phyloP scores from a whole-genome alignment of 2,113 vertebrate species.

The Clarias macrocephalus region DNA sequence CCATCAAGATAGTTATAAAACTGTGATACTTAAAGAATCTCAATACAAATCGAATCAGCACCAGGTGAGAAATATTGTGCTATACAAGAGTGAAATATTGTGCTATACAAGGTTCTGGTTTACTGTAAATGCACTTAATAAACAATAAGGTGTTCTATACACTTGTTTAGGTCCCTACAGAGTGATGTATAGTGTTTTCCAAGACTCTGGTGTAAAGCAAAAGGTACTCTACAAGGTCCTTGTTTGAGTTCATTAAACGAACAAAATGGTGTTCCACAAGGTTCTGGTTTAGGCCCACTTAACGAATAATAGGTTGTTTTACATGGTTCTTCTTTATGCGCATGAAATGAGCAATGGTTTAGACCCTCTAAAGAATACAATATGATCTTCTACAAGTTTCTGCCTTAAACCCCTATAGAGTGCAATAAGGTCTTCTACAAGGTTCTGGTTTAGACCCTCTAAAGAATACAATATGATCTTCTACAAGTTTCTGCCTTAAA shows the following conservation, averaged over 20 bases:
- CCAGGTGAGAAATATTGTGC: too few species aligned
- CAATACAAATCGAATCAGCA: too few species aligned
- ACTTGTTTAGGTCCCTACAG: too few species aligned
- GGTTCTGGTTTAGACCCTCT: neutral
- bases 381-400: neutral
- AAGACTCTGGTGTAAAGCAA: neutral
- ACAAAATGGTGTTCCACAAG: neutral
- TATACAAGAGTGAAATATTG: too few species aligned
- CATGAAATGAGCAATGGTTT: neutral
- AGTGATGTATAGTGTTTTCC: neutral
- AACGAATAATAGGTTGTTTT: neutral
- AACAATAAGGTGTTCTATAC: too few species aligned
- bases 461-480: neutral
- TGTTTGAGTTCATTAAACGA: neutral
- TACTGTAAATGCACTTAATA: too few species aligned
- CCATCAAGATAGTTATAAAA: too few species aligned
- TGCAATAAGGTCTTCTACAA: neutral
- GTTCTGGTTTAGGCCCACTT: neutral
- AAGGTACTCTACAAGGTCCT: neutral
- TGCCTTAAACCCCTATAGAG: neutral
- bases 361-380: neutral
- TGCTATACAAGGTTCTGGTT: too few species aligned
- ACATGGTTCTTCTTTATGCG: neutral
- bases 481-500: neutral
- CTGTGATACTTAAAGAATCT: too few species aligned